Percentiles rank a stretch among this genome's conserved stretches.
phyloP scores from a whole-genome alignment of 2,113 vertebrate genomes.

The Piaya cayana region DNA sequence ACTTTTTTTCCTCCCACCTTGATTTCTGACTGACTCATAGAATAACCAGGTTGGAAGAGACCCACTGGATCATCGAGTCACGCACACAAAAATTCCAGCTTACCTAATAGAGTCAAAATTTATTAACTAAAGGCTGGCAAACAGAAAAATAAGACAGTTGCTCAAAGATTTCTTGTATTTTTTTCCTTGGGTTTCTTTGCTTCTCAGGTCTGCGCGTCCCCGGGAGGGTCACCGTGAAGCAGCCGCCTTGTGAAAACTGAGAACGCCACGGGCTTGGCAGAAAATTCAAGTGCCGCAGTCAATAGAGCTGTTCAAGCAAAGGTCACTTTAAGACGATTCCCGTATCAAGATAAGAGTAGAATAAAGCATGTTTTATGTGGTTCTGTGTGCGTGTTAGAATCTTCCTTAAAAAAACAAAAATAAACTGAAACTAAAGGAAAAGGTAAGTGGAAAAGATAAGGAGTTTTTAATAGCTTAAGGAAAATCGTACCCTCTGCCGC shows the following conservation, averaged over 20 bases:
- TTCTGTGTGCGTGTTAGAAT: not conserved
- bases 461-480: not conserved
- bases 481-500: not conserved
- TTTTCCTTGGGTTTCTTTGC: fast-evolving
- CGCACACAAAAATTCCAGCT: not conserved
- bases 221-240: not conserved
- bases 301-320: not conserved
- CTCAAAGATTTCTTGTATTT: not conserved
- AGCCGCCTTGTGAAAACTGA: not conserved
- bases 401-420: not conserved
- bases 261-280: not conserved
- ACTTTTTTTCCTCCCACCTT: no score
- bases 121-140: not conserved
- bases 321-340: not conserved
- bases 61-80: no score
- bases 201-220: not conserved
- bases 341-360: not conserved
- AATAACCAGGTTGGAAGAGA: no score
- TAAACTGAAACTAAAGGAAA: not conserved
- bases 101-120: not conserved
- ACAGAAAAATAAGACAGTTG: not conserved
- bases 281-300: not conserved
- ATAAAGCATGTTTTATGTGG: not conserved
- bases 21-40: no score
- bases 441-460: not conserved